Conservation (phyloP, 1,140 invertebrate species). For the Neodiprion virginianus region DNA sequence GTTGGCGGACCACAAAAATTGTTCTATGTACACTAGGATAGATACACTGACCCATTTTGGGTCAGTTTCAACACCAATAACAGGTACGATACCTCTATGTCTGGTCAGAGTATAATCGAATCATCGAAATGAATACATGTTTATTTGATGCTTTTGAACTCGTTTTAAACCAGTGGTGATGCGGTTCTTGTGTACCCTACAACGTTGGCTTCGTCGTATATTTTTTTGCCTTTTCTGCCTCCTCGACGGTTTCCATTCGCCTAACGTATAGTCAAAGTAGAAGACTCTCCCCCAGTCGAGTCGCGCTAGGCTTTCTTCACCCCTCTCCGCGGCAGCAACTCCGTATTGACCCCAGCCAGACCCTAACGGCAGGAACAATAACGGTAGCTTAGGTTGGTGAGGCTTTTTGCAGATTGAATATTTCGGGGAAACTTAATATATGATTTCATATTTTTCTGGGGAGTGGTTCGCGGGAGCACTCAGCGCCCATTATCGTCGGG, state of each 20-base stretch:
- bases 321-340: conserved; percentile 7
- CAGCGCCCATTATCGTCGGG: conserved; percentile 8
- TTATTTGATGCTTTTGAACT: no score
- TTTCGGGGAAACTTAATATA: conserved; percentile 34
- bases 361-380: conserved; percentile 18
- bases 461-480: conserved; percentile 8
- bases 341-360: neutral
- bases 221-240: no score
- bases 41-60: no score
- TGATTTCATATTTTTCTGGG: conserved; percentile 16
- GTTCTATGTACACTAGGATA: no score
- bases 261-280: conserved; percentile 11
- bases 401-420: conserved; percentile 39
- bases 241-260: neutral
- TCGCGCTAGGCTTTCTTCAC: neutral
- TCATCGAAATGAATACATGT: no score
- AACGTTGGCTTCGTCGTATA: no score
- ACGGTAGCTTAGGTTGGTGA: conserved; percentile 26
- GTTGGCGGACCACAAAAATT: no score
- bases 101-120: no score
- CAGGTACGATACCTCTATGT: no score
- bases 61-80: no score
- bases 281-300: conserved; percentile 9
- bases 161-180: no score
- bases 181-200: no score